phyloP scores from a whole-genome alignment of 1,140 invertebrate genomes.

The Drosophila ohnishii region DNA sequence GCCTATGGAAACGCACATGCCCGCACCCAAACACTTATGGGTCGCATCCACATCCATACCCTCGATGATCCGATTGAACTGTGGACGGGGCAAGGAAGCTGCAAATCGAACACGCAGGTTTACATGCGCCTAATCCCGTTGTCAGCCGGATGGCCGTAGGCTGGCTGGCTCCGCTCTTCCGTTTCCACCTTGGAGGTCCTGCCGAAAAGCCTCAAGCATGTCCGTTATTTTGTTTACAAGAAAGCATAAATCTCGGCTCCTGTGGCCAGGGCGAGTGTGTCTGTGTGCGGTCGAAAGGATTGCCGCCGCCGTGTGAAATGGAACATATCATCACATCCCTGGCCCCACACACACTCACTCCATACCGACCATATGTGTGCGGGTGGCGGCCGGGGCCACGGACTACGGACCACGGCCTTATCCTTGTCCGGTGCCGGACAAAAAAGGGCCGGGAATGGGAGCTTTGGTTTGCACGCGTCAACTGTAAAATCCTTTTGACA shows the following conservation, averaged over 20 bases:
- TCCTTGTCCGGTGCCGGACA: slow-evolving; percentile 6
- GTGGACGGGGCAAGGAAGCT: slow-evolving; percentile 40
- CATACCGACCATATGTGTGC: slow-evolving; percentile 35
- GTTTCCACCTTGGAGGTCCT: slow-evolving; percentile 21
- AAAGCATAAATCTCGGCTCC: slow-evolving; percentile 76
- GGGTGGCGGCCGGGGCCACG: slow-evolving; percentile 38
- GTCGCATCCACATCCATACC: slow-evolving; percentile 11
- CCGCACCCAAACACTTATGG: slow-evolving; percentile 25
- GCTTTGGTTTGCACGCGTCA: slow-evolving; percentile 78
- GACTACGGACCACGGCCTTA: slow-evolving; percentile 15
- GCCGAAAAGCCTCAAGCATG: slow-evolving; percentile 63
- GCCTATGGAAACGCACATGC: slow-evolving; percentile 31
- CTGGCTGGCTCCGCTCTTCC: slow-evolving; percentile 17
- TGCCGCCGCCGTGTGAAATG: slow-evolving; percentile 78
- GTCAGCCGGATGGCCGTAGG: slow-evolving; percentile 49
- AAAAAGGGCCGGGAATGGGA: slow-evolving; percentile 46
- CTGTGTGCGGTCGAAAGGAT: slow-evolving; percentile 79
- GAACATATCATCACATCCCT: slow-evolving; percentile 77
- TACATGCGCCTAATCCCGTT: slow-evolving; percentile 68
- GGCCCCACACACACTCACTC: slow-evolving; percentile 19
- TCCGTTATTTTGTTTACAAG: slow-evolving; percentile 81
- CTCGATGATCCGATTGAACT: slow-evolving; percentile 41
- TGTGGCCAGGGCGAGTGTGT: slow-evolving; percentile 35
- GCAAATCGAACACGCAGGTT: slow-evolving; percentile 68
- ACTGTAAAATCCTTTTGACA: slow-evolving; percentile 81